Percentiles rank a stretch among this genome's conserved stretches.
phyloP scores from a whole-genome alignment of 2,888 invertebrate species.

The Orthosia cruda region DNA sequence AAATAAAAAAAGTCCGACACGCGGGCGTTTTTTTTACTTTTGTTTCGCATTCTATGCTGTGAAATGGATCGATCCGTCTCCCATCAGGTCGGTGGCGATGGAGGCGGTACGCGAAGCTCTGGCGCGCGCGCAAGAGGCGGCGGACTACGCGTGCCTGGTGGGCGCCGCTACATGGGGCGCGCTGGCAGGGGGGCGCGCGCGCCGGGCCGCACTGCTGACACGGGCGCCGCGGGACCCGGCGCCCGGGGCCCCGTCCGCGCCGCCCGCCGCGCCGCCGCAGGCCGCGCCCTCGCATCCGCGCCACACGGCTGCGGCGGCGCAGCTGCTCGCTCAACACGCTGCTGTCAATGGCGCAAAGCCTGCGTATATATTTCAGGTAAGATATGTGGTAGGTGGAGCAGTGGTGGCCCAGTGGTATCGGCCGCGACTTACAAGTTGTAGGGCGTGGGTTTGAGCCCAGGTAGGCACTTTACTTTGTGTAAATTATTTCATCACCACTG shows the following conservation, averaged over 20 bases:
- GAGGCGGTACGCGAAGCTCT: slow-evolving; percentile 97
- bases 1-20: too few species aligned
- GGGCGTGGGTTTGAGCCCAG: too few species aligned
- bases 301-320: slow-evolving; percentile 95
- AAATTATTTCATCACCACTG: too few species aligned
- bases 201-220: slow-evolving; percentile 94
- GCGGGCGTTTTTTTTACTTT: background rate
- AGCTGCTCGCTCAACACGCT: slow-evolving; percentile 95
- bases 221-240: slow-evolving; percentile 94
- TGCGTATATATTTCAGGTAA: slow-evolving; percentile 92
- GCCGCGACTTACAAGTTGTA: too few species aligned
- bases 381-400: too few species aligned
- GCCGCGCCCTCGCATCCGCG: slow-evolving; percentile 93
- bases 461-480: too few species aligned
- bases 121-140: slow-evolving; percentile 96
- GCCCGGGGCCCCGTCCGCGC: slow-evolving; percentile 94
- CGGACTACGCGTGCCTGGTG: slow-evolving; percentile 97
- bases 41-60: background rate
- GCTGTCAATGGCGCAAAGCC: slow-evolving; percentile 94
- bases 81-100: slow-evolving; percentile 94
- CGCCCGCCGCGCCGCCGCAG: slow-evolving; percentile 95
- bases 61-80: background rate
- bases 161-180: slow-evolving; percentile 92
- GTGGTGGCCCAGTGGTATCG: too few species aligned
- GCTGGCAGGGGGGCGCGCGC: slow-evolving; percentile 95